Percentiles rank a stretch among this genome's conserved stretches.
phyloP scores from a whole-genome alignment of 2,888 invertebrate species.

The Lacanobia oleracea region DNA sequence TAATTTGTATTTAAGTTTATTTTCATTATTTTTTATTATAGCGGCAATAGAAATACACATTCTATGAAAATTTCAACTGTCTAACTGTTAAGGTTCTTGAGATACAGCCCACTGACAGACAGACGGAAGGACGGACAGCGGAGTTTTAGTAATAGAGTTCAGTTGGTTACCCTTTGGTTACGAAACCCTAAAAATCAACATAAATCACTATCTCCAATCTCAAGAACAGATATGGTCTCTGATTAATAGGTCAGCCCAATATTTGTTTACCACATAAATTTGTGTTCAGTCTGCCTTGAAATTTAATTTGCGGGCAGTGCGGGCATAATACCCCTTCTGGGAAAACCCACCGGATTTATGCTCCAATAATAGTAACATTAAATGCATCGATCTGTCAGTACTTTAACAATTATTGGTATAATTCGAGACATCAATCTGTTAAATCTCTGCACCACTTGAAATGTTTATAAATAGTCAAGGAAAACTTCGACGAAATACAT shows the following conservation, averaged over 20 bases:
- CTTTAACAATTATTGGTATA: slow-evolving; percentile 1
- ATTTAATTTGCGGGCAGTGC: neutral
- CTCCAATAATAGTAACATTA: slow-evolving; percentile 15
- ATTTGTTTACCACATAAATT: slow-evolving; percentile 26
- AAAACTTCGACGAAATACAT: slow-evolving; percentile 51
- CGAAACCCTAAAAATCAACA: too few species aligned
- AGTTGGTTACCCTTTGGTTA: too few species aligned
- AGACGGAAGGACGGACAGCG: too few species aligned
- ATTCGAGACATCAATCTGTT: slow-evolving; percentile 38
- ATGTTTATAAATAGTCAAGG: slow-evolving; percentile 64
- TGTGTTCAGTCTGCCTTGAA: slow-evolving; percentile 24
- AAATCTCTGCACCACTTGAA: slow-evolving; percentile 32
- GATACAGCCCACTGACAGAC: too few species aligned
- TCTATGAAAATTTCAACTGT: too few species aligned
- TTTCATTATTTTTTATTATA: too few species aligned
- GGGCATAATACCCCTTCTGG: slow-evolving; percentile 1
- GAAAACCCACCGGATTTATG: slow-evolving; percentile 5
- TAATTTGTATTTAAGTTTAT: too few species aligned
- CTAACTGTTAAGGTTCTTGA: too few species aligned
- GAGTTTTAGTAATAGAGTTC: too few species aligned
- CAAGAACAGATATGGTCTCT: neutral
- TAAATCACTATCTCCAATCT: neutral
- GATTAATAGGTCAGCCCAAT: slow-evolving; percentile 16
- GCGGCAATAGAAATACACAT: too few species aligned
- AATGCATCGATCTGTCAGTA: slow-evolving; percentile 16